These are phyloP conservation scores for Crepidodera aurea DNA, from an alignment of 2,888 invertebrate species.

Conservation along the genomic window DNA sequence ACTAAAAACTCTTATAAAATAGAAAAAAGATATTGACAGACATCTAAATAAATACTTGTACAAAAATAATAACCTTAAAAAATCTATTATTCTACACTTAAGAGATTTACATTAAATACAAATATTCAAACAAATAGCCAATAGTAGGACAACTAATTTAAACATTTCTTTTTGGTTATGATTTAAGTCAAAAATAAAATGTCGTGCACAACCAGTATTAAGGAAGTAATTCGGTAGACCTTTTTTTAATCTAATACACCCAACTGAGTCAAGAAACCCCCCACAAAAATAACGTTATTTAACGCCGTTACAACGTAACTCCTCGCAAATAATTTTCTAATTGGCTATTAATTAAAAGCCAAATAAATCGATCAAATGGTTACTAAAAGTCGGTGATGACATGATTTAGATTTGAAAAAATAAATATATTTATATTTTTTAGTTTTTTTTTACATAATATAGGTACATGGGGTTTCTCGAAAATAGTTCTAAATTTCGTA, in stretches of 20 bases:
- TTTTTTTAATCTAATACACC: background rate
- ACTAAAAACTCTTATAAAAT: conserved; percentile 39
- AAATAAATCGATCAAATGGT: too few relatives aligned
- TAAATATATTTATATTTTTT: too few relatives aligned
- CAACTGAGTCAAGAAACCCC: background rate
- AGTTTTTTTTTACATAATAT: too few relatives aligned
- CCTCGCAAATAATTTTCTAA: too few relatives aligned
- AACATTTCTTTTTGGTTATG: background rate
- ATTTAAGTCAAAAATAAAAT: background rate
- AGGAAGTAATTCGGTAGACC: background rate
- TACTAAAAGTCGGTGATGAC: too few relatives aligned
- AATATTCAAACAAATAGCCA: conserved; percentile 16
- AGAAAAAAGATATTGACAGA: conserved; percentile 38
- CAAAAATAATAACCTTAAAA: conserved; percentile 49
- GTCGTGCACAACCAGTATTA: background rate
- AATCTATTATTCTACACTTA: conserved; percentile 31
- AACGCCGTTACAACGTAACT: too few relatives aligned
- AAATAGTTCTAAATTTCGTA: too few relatives aligned
- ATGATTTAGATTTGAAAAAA: too few relatives aligned
- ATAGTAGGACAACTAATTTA: conserved; percentile 3
- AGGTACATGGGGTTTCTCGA: too few relatives aligned
- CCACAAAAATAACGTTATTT: background rate
- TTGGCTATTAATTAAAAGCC: too few relatives aligned
- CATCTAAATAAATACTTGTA: conserved; percentile 50
- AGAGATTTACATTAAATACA: conserved; percentile 34